Base-by-base conservation (phyloP, 2,797 vertebrate genomes). In the Sebastes umbrosus region DNA sequence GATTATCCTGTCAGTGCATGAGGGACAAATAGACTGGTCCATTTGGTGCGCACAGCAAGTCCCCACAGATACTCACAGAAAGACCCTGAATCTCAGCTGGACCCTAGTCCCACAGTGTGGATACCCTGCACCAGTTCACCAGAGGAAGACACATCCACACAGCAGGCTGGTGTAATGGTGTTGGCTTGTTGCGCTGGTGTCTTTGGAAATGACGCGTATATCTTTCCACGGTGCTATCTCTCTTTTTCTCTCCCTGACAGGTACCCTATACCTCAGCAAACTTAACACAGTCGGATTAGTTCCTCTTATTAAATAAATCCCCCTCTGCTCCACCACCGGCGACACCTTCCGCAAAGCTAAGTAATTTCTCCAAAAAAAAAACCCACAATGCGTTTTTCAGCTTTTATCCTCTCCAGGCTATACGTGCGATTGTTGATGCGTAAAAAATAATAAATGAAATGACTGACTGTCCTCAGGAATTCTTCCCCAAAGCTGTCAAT, bases 401-500 rank as follows among this genome's bases (percentile, higher is more conserved):
- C 77, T 81, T 81, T 81, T 82, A 66, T 87, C 79, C 72, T 92
- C 75, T 91, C 84, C 86, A 84, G 73, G 79, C 86, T 88, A 16
- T 46, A 75, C 84, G 89, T 80, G 85, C 86, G 83, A 79, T 81
- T 89, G 90, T 92, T 91, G 90, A 93, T 94, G 94, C 93, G 92
- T 94, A 94, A 92, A 92, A 92, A 92, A 93, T 90, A 93, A 92
- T 78, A 78, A 86, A 94, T 84, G 62, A 80, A 85, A 90, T 88
- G 9, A 73, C 78, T 86, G 87, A 60, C 58, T 75, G 65, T 88
- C 79, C 34, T 83, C 77, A 74, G 18, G 73, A 83, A 84, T 83
- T 87, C 82, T 32, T 79, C 46, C 55, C 29, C 0, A 46, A 76
- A 87, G 85, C 72, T 75, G 43, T 22, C 69, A 39, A 69, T 77